Evolutionary conservation across 2,797 vertebrate species (phyloP).

Genomic region (Urosaurus nigricauda): DNA sequence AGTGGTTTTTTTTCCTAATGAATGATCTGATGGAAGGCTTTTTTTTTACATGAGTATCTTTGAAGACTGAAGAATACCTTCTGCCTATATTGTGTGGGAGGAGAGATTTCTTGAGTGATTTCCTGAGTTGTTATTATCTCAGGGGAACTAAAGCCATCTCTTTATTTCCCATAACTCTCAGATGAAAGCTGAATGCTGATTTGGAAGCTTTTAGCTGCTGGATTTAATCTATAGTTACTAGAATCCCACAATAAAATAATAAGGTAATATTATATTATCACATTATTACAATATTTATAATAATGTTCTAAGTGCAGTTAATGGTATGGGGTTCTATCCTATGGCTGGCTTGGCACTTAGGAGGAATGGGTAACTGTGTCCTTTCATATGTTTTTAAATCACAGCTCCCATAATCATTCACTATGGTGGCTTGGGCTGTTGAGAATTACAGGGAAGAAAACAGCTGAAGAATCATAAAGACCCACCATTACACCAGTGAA

Average conservation of each 20-base stretch:
- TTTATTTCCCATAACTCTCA: not conserved
- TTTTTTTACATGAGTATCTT: not conserved
- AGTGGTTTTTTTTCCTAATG: not conserved
- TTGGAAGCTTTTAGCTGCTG: slow-evolving; percentile 7
- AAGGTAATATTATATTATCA: too few species aligned
- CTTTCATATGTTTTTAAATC: too few species aligned
- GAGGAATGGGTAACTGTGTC: too few species aligned
- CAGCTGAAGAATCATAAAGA: too few species aligned
- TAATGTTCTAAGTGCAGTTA: not conserved
- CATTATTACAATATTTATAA: too few species aligned
- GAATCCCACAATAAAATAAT: not conserved
- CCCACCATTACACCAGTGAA: too few species aligned
- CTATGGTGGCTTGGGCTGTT: too few species aligned
- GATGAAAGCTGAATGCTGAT: not conserved
- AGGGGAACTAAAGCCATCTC: not conserved
- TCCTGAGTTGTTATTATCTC: not conserved
- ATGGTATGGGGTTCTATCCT: not conserved
- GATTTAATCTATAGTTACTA: not conserved
- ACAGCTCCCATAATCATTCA: too few species aligned
- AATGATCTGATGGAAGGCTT: not conserved
- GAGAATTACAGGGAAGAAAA: too few species aligned
- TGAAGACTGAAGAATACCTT: not conserved
- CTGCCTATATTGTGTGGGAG: not conserved
- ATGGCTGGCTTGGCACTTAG: not conserved
- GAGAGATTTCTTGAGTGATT: not conserved